Evolutionary conservation across 2,888 invertebrate genomes (phyloP).

Genomic region (Leucozona laternaria): DNA sequence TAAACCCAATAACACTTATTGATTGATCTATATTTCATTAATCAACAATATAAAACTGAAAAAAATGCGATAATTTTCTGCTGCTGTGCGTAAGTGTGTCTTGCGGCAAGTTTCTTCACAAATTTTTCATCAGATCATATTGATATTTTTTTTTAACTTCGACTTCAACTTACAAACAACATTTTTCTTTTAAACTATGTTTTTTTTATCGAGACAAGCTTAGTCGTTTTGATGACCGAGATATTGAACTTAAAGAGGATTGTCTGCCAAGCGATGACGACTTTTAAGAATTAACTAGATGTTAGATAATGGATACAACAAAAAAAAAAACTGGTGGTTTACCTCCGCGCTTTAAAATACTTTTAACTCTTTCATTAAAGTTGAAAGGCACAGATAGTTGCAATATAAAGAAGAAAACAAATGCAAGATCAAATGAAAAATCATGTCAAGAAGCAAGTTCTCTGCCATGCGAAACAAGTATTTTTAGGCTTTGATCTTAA

Average conservation of each 20-base stretch:
- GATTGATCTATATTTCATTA: not conserved
- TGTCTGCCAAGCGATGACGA: not conserved
- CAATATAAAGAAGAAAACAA: not conserved
- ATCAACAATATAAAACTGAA: not conserved
- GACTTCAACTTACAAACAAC: not conserved
- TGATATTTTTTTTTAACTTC: not conserved
- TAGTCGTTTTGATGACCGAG: not conserved
- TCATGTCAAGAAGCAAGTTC: constrained; percentile 60
- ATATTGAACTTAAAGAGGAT: constrained; percentile 14
- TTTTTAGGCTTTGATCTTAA: constrained; percentile 43
- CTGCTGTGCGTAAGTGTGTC: not conserved
- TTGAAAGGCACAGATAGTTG: not conserved
- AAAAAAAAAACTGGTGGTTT: not conserved
- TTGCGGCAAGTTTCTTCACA: not conserved
- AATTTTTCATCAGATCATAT: not conserved
- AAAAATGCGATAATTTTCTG: not conserved
- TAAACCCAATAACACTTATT: not conserved
- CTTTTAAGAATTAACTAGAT: not conserved
- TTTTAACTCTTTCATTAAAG: not conserved
- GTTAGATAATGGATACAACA: too few species aligned
- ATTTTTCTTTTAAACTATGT: not conserved
- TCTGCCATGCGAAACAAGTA: constrained; percentile 48
- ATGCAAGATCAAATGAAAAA: constrained; percentile 28
- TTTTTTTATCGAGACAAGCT: not conserved
- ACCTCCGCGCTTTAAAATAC: not conserved